Percentiles rank a stretch among this genome's conserved stretches.
These are phyloP conservation scores for Macrostomum cliftonense DNA, from an alignment of 2,888 invertebrate genomes.

Conservation along the genomic window DNA sequence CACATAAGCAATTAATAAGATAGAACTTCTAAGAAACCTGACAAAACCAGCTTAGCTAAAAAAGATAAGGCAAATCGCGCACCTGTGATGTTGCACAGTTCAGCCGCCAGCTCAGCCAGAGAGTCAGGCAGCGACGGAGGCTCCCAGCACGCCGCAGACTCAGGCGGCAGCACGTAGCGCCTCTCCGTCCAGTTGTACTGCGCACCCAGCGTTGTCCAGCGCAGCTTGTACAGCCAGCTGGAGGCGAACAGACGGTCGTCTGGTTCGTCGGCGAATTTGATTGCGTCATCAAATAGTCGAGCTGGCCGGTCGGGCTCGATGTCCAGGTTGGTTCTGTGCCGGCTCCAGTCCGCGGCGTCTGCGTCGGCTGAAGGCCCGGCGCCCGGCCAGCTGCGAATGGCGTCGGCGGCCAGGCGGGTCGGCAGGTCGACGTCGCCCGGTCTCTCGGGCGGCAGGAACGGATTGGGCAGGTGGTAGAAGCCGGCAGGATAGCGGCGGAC, in stretches of 20 bases:
- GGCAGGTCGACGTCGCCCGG: too few relatives aligned
- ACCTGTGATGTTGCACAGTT: not conserved
- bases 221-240: conserved; percentile 37
- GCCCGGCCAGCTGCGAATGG: conserved; percentile 71
- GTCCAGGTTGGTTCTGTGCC: conserved; percentile 7
- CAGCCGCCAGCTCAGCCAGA: not conserved
- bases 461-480: too few relatives aligned
- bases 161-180: conserved; percentile 38
- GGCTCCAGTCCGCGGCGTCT: conserved; percentile 70
- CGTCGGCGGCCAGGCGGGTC: conserved; percentile 27
- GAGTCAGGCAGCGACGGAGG: not conserved
- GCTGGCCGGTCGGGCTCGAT: conserved; percentile 5
- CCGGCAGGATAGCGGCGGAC: too few relatives aligned
- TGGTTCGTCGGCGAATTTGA: not conserved
- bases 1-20: too few relatives aligned
- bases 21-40: too few relatives aligned
- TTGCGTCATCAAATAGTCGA: conserved; percentile 1
- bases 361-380: conserved; percentile 89
- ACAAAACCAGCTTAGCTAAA: too few relatives aligned
- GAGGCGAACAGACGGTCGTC: too few relatives aligned
- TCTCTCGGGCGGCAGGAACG: too few relatives aligned
- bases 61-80: not conserved
- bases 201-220: conserved; percentile 90
- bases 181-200: conserved; percentile 96
- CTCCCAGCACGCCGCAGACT: not conserved